phyloP scores from a whole-genome alignment of 2,113 vertebrate species.

The Hydrolagus affinis region DNA sequence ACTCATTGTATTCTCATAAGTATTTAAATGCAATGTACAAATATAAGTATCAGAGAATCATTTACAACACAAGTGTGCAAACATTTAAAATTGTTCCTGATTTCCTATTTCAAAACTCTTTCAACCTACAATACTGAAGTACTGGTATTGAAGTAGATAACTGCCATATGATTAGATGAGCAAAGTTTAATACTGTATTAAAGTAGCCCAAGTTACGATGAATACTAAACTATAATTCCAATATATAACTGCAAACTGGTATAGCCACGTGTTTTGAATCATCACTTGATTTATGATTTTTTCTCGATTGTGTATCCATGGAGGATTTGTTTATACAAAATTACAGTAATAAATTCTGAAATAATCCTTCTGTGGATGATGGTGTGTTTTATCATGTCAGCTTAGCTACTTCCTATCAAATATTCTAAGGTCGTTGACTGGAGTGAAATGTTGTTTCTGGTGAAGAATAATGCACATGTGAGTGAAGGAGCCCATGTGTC shows the following conservation, averaged over 20 bases:
- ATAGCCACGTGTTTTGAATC: background rate
- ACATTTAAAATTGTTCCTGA: background rate
- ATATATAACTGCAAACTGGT: background rate
- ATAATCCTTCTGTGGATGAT: background rate
- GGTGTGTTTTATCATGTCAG: background rate
- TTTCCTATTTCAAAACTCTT: background rate
- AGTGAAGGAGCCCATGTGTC: background rate
- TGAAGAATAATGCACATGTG: background rate
- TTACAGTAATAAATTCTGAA: background rate
- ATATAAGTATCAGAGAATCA: background rate
- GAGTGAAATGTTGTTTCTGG: background rate
- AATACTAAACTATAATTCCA: background rate
- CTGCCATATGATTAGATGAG: too few species aligned
- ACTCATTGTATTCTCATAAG: background rate
- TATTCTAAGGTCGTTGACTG: background rate
- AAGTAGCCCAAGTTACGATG: background rate
- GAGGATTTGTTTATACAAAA: background rate
- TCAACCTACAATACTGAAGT: background rate
- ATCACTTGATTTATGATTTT: background rate
- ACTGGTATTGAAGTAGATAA: background rate
- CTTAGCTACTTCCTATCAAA: background rate
- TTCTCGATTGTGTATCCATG: background rate
- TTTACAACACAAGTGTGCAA: background rate
- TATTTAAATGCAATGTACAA: background rate
- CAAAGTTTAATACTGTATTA: background rate